Base-by-base conservation (phyloP, 1,140 invertebrate genomes). In the Pseudoatta argentina region DNA sequence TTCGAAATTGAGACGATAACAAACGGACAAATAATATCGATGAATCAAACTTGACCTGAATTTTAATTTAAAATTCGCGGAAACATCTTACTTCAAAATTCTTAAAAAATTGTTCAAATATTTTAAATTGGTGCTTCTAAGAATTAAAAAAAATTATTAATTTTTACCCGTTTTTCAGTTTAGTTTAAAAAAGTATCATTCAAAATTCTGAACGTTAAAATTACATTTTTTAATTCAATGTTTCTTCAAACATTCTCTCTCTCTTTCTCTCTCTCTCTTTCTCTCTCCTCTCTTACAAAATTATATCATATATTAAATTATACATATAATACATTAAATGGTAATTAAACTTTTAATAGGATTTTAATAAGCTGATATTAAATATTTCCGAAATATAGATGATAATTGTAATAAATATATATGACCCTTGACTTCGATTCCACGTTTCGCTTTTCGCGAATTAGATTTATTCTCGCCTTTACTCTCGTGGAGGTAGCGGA, bases 401-500 rank as follows among this genome's bases (percentile, higher is more conserved):
- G n/a, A 67, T 30, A 67, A 79, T 78, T 18, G 27, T 27, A 53
- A 67, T 34, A 51, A 53, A 30, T 53, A 53, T 24, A n/a, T 24
- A n/a, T 34, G 44, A 78, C 18, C 18, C 24, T 12, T 21, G 39
- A 66, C 21, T 39, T 48, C 12, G 44, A 34, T 16, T 14, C 14
- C n/a, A 66, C 55, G 27, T 78, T 24, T 78, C 18, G 61, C 12
- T 78, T 34, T 66, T 76, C 16, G 27, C 2, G 61, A 67, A 67
- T 79, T 53, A 79, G 44, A 76, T 61, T 59, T 34, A 61, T 1
- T 30, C 16, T 67, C 12, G 48, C n/a, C 39, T 44, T 63, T 21
- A 12, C 21, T 51, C 3, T 72, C 55, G 21, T 34, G 21, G 14
- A 61, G 73, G 16, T 21, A 55, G n/a, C 34, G 53, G 7, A 75